Percentiles rank a stretch among this genome's conserved stretches.
Evolutionary conservation across 2,113 vertebrate genomes (phyloP).

Genomic region (Crocuta crocuta): DNA sequence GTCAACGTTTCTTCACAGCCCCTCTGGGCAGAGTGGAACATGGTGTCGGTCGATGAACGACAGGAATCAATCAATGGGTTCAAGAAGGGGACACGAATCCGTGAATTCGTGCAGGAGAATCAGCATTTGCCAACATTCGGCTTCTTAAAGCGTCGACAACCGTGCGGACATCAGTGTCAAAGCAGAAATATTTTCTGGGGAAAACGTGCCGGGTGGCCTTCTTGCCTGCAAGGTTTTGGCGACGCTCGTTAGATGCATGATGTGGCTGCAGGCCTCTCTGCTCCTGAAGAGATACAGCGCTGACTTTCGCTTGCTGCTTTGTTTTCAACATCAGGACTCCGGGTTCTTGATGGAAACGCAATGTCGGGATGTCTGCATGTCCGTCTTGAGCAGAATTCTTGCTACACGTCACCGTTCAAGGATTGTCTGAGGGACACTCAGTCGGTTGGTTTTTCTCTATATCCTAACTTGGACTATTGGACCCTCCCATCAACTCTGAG

Average conservation of each 20-base stretch:
- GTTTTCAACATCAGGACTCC: no score
- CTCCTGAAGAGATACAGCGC: not conserved
- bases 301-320: no score
- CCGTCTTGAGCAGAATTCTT: not conserved
- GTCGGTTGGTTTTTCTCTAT: not conserved
- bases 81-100: not conserved
- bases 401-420: no score
- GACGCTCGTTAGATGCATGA: rapidly evolving
- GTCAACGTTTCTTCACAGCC: not conserved
- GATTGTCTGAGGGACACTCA: not conserved
- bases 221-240: rapidly evolving
- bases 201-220: rapidly evolving
- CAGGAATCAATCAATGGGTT: not conserved
- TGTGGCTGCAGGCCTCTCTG: not conserved
- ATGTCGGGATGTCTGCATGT: no score
- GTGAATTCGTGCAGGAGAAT: not conserved
- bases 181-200: not conserved
- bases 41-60: rapidly evolving
- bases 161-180: rapidly evolving
- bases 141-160: no score
- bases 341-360: not conserved
- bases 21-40: not conserved
- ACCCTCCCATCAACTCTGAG: not conserved
- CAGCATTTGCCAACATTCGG: rapidly evolving
- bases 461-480: not conserved